Evolutionary conservation across 2,888 invertebrate species (phyloP).

Genomic region (Marasmarcha lunaedactyla): DNA sequence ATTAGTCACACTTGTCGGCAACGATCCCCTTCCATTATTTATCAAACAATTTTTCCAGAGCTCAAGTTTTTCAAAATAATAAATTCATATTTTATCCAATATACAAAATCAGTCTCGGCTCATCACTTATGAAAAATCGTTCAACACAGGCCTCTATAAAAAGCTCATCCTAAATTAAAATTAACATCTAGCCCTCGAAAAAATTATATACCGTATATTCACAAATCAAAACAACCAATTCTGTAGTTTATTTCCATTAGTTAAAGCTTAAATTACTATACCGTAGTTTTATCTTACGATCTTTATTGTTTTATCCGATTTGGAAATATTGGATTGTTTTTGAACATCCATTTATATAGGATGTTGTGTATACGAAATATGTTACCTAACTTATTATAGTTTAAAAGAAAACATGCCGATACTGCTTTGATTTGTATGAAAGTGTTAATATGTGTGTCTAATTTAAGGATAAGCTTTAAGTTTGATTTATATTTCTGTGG

Average conservation of each 20-base stretch:
- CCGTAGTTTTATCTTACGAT: slow-evolving; percentile 26
- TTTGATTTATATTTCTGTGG: too few relatives aligned
- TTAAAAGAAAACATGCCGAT: slow-evolving; percentile 40
- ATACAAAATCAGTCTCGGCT: slow-evolving; percentile 62
- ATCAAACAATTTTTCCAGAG: slow-evolving; percentile 45
- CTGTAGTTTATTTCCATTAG: too few relatives aligned
- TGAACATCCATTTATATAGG: slow-evolving; percentile 59
- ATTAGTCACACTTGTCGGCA: slow-evolving; percentile 60
- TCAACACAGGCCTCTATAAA: slow-evolving; percentile 59
- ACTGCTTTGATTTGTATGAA: too few relatives aligned
- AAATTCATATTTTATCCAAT: slow-evolving; percentile 51
- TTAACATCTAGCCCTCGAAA: slow-evolving; percentile 61
- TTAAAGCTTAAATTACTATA: too few relatives aligned
- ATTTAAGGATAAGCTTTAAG: too few relatives aligned
- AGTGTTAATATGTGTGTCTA: too few relatives aligned
- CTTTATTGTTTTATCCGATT: slow-evolving; percentile 32
- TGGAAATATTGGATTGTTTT: slow-evolving; percentile 66
- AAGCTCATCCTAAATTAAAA: slow-evolving; percentile 68
- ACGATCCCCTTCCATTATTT: slow-evolving; percentile 46
- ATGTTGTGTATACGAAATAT: slow-evolving; percentile 21
- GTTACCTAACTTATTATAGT: slow-evolving; percentile 37
- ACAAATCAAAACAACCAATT: slow-evolving; percentile 5
- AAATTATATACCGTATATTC: slow-evolving; percentile 38
- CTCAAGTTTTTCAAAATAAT: slow-evolving; percentile 47
- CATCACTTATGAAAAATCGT: slow-evolving; percentile 68